These are phyloP conservation scores for Danio aesculapii DNA, from an alignment of 2,797 vertebrate species.

Conservation along the genomic window DNA sequence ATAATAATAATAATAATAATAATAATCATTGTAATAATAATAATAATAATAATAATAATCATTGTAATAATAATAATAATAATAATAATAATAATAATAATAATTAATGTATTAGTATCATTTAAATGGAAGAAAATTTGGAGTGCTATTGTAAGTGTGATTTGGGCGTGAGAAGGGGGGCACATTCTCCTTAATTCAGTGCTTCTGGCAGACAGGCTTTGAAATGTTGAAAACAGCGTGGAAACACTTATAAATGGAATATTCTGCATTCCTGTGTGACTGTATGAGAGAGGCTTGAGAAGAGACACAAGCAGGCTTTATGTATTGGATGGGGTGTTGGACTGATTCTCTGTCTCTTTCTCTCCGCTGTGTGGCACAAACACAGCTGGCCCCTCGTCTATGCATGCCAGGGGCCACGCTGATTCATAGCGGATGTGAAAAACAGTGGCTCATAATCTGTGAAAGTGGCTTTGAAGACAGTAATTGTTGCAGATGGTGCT, in stretches of 20 bases:
- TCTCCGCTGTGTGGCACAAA: conserved; percentile 45
- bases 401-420: conserved; percentile 50
- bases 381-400: conserved; percentile 59
- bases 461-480: conserved; percentile 54
- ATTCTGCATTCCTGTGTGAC: conserved; percentile 73
- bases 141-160: conserved; percentile 29
- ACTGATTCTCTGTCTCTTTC: conserved; percentile 34
- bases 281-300: conserved; percentile 66
- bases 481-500: conserved; percentile 43
- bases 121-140: too few relatives aligned
- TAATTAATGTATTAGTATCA: too few relatives aligned
- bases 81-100: too few relatives aligned
- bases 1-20: too few relatives aligned
- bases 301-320: conserved; percentile 66
- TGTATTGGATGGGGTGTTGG: conserved; percentile 47
- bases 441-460: conserved; percentile 53
- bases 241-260: conserved; percentile 70
- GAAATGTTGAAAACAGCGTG: conserved; percentile 71
- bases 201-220: conserved; percentile 69
- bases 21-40: too few relatives aligned
- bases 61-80: too few relatives aligned
- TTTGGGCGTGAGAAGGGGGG: conserved; percentile 47
- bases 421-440: conserved; percentile 57
- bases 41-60: too few relatives aligned
- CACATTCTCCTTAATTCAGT: conserved; percentile 71